phyloP scores from a whole-genome alignment of 2,113 vertebrate species.

The Hyla sarda region DNA sequence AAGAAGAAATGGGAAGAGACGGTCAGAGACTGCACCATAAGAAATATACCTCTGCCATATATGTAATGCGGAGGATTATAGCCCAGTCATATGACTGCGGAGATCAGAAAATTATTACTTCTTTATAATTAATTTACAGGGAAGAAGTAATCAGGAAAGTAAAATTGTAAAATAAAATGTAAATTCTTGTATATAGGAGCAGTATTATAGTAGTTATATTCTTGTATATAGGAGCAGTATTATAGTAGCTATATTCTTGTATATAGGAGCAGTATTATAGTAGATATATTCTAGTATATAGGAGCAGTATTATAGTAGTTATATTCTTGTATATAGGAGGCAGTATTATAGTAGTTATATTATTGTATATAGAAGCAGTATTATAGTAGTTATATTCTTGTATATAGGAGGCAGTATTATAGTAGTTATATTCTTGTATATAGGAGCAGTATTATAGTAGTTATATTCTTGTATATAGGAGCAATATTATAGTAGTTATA shows the following conservation, averaged over 20 bases:
- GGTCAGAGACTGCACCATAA: background rate
- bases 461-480: too few relatives aligned
- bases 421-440: conserved; percentile 2
- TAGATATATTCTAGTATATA: background rate
- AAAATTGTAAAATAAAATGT: too few relatives aligned
- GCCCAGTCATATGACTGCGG: too few relatives aligned
- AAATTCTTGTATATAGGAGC: background rate
- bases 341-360: background rate
- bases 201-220: background rate
- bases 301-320: background rate
- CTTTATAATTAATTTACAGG: too few relatives aligned
- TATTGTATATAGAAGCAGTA: background rate
- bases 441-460: background rate
- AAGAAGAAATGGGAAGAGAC: background rate
- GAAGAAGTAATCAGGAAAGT: too few relatives aligned
- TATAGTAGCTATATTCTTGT: conserved; percentile 4
- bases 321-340: background rate
- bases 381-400: background rate
- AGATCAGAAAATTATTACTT: too few relatives aligned
- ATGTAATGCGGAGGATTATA: background rate
- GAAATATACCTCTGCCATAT: background rate
- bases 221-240: background rate
- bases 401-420: background rate
- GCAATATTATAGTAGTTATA: conserved; percentile 6
- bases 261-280: background rate